Conservation (phyloP, 2,888 invertebrate genomes). For the Oscheius sp. region DNA sequence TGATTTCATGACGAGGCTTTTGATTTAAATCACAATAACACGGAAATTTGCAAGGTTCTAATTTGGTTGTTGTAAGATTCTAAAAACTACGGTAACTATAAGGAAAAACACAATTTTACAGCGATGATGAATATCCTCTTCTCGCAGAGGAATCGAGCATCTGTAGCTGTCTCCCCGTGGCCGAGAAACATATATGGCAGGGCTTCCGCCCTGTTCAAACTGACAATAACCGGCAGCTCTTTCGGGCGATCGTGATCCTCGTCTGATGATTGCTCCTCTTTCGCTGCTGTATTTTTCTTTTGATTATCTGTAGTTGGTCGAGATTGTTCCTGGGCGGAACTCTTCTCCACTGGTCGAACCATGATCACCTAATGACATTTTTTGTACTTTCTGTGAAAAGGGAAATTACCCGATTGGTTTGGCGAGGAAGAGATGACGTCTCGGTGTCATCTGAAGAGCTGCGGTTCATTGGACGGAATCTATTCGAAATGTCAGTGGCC, state of each 20-base stretch:
- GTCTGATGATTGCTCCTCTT: not conserved
- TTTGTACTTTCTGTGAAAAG: conserved; percentile 1
- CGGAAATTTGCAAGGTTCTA: not conserved
- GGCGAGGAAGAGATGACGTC: not conserved
- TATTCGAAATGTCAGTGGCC: not conserved
- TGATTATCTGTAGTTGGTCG: not conserved
- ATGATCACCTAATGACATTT: conserved; percentile 7
- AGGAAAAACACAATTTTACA: too few species aligned
- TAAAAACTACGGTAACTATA: not conserved
- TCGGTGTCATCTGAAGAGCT: conserved; percentile 25
- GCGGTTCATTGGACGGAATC: conserved; percentile 17
- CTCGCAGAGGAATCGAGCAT: not conserved
- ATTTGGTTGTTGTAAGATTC: not conserved
- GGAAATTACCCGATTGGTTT: conserved; percentile 5
- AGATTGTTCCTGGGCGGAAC: not conserved
- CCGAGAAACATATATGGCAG: conserved; percentile 18
- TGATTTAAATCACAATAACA: not conserved
- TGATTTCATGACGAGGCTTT: not conserved
- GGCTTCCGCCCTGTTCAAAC: conserved; percentile 6
- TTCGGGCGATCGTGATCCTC: not conserved
- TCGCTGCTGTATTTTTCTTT: not conserved
- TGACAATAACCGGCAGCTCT: not conserved
- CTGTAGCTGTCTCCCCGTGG: not conserved
- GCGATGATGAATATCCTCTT: not conserved
- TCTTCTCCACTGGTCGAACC: conserved; percentile 4